Evolutionary conservation across 2,888 invertebrate genomes (phyloP).

Genomic region (Artemia sp.): DNA sequence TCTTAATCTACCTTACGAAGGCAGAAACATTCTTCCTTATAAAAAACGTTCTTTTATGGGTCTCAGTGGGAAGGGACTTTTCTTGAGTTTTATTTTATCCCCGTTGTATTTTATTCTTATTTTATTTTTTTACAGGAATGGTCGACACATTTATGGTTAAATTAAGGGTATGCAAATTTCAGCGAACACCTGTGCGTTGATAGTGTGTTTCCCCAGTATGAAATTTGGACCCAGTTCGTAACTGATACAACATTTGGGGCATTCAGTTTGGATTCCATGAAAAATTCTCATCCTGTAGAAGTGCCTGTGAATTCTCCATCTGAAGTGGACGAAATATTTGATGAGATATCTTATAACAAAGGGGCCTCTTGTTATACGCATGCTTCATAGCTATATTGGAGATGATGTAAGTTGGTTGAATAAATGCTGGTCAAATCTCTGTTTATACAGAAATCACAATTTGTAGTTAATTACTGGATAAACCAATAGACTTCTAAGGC

Average conservation of each 20-base stretch:
- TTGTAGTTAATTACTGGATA: neutral
- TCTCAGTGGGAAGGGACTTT: too few species aligned
- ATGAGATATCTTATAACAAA: constrained; percentile 90
- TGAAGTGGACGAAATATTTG: constrained; percentile 94
- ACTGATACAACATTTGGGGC: constrained; percentile 71
- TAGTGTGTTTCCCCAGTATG: constrained; percentile 79
- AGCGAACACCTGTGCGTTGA: constrained; percentile 87
- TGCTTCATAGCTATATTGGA: constrained; percentile 84
- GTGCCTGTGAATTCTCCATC: constrained; percentile 80
- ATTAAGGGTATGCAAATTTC: constrained; percentile 91
- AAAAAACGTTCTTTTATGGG: too few species aligned
- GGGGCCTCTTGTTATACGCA: constrained; percentile 84
- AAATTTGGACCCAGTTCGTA: constrained; percentile 93
- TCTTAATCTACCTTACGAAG: too few species aligned
- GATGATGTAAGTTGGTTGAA: constrained; percentile 41
- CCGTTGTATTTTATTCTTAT: too few species aligned
- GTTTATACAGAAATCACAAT: neutral
- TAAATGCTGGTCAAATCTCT: constrained; percentile 4
- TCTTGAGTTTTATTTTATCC: too few species aligned
- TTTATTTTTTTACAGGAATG: constrained; percentile 45
- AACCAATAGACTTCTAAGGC: too few species aligned
- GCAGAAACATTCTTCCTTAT: too few species aligned
- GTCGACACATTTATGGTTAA: constrained; percentile 94
- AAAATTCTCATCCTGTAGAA: constrained; percentile 90
- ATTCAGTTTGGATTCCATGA: constrained; percentile 64